phyloP scores from a whole-genome alignment of 1,140 invertebrate species.

The Lethrus apterus region DNA sequence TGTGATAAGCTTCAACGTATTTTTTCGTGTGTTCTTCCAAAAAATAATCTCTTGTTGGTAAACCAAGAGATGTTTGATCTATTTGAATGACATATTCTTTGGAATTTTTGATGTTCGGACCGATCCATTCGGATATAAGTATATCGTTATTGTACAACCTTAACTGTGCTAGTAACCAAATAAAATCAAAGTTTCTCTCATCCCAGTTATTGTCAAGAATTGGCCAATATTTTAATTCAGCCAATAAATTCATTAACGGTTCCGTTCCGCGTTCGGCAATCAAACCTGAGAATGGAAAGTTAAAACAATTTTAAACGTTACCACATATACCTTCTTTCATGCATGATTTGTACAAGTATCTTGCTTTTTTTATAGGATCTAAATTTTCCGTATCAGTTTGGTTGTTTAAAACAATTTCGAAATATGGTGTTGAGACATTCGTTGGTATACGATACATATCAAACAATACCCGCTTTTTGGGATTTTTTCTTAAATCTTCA shows the following conservation, averaged over 20 bases:
- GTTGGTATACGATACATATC: no score
- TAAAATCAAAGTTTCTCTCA: constrained; percentile 60
- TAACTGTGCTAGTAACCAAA: constrained; percentile 65
- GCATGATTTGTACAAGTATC: constrained; percentile 74
- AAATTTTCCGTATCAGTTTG: not conserved
- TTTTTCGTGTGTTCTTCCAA: constrained; percentile 59
- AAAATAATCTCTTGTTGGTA: constrained; percentile 82
- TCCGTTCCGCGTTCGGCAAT: constrained; percentile 59
- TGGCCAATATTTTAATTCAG: constrained; percentile 78
- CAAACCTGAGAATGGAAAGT: constrained; percentile 43
- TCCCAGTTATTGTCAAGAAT: constrained; percentile 61
- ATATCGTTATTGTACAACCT: constrained; percentile 78
- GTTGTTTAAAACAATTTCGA: not conserved
- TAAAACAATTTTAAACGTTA: constrained; percentile 9
- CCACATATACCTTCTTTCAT: constrained; percentile 61
- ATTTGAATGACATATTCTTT: constrained; percentile 80
- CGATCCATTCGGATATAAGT: constrained; percentile 76
- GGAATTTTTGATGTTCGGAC: constrained; percentile 83
- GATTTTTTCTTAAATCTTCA: no score
- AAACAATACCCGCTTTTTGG: no score
- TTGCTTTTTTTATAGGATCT: constrained; percentile 63
- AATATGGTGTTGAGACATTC: no score
- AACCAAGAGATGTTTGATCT: constrained; percentile 79
- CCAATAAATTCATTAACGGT: constrained; percentile 64
- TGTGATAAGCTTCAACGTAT: constrained; percentile 71